Base-by-base conservation (phyloP, 2,888 invertebrate species). In the Hoplodrina blanda region DNA sequence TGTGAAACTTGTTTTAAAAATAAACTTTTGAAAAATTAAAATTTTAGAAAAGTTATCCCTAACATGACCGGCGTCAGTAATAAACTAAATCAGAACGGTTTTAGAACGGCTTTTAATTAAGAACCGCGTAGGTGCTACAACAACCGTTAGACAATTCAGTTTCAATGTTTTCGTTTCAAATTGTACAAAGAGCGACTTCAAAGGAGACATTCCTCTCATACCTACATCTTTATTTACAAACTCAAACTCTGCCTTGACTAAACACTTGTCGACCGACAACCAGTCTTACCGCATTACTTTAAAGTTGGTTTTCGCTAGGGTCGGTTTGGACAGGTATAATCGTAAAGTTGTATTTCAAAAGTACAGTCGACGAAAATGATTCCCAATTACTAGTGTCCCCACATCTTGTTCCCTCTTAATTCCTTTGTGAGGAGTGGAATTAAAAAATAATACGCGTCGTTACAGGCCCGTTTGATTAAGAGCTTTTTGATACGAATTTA, bases 371-470 rank as follows among this genome's bases (percentile, higher is more conserved):
- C 81, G 79, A 80, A 84, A 86, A 85, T 85, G 84, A 87, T 87
- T 86, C 81, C 83, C 83, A 87, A 88, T 89, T 87, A 87, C 81
- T 81, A 81, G 69, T 77, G 78, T 83, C 81, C 71, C 70, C 76
- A 73, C 80, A 77, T 80, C 82, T 85, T 81, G 67, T 70, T 66
- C 74, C 80, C 56, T 70, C 73, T 79, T 86, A 85, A 87, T 88
- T 84, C 83, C 79, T 89, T 87, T 87, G 85, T 80, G 71, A 83
- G 66, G 68, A 64, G 73, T 44, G 68, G 82, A 85, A 85, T 87
- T 85, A 85, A 79, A 85, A 87, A 83, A 83, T 81, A 85, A 81
- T 76, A 82, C 72, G 73, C 53, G 72, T 55, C 62, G 57, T 71
- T 61, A 75, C 68, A 61, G 54, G 17, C 20, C 67, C 61, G 71